Conservation (phyloP, 2,888 invertebrate genomes). For the Amorpha juglandis region DNA sequence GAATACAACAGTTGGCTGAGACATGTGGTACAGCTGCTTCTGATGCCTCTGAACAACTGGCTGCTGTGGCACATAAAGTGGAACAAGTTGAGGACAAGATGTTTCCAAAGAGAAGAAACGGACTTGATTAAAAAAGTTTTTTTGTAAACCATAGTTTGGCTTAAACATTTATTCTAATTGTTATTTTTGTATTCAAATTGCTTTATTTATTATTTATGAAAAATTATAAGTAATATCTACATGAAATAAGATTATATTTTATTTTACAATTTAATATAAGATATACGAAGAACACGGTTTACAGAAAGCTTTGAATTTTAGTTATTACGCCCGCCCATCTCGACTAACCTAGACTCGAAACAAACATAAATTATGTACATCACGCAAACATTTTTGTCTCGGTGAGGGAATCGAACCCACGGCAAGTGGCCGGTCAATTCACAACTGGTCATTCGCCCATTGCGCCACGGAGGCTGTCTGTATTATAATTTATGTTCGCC, state of each 20-base stretch:
- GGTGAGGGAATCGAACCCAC: too few relatives aligned
- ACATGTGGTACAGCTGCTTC: conserved; percentile 74
- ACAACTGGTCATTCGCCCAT: too few relatives aligned
- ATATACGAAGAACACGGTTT: too few relatives aligned
- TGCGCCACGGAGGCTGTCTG: too few relatives aligned
- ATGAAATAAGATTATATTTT: not conserved
- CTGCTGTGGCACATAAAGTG: conserved; percentile 69
- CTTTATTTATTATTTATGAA: conserved; percentile 23
- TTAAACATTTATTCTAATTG: conserved; percentile 22
- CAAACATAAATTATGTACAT: too few relatives aligned
- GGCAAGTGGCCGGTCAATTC: too few relatives aligned
- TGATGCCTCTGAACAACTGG: conserved; percentile 67
- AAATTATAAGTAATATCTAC: conserved; percentile 6
- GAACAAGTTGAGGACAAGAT: conserved; percentile 69
- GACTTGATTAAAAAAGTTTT: conserved; percentile 67
- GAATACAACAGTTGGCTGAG: conserved; percentile 74
- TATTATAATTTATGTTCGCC: too few relatives aligned
- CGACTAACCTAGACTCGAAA: too few relatives aligned
- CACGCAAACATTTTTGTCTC: too few relatives aligned
- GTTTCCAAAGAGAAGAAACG: conserved; percentile 73
- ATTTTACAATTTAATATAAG: not conserved
- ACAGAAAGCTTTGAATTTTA: too few relatives aligned
- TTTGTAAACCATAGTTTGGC: not conserved
- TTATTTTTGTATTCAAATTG: conserved; percentile 24
- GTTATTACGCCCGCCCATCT: too few relatives aligned